A percentile compares a stretch with the other conserved stretches of the same genome.
Conservation (phyloP, 2,113 vertebrate species). For the Charadrius vociferus region DNA sequence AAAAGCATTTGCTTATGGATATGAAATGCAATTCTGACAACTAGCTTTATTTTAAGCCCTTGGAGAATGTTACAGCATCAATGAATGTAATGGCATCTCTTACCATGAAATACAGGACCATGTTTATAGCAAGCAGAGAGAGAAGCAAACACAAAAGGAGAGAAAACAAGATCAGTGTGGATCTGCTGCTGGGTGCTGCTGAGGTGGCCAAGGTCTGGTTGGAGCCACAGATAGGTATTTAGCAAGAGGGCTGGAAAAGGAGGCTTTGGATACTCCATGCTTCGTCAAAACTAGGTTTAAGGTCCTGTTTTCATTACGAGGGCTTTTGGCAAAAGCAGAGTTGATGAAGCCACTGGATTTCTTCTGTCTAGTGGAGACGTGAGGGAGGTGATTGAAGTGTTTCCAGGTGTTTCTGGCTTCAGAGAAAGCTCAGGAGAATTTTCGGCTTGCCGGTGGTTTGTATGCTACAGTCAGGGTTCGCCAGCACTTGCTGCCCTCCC, state of each 20-base stretch:
- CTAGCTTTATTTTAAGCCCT: slow-evolving; percentile 8
- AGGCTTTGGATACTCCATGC: not conserved
- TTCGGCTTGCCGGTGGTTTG: not conserved
- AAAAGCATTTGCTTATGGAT: not conserved
- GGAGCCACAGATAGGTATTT: not conserved
- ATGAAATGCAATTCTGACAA: not conserved
- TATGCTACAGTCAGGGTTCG: not conserved
- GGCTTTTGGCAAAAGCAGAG: not conserved
- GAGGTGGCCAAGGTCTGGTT: not conserved
- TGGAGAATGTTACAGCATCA: not conserved
- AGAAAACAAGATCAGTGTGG: not conserved
- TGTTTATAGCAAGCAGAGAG: not conserved
- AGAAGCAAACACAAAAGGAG: not conserved
- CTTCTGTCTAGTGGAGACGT: not conserved
- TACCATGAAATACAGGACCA: not conserved
- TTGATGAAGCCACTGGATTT: slow-evolving; percentile 29
- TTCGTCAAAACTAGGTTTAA: not conserved
- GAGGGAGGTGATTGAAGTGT: slow-evolving; percentile 34
- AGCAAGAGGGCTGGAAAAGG: not conserved
- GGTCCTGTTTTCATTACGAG: not conserved
- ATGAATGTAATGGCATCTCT: not conserved
- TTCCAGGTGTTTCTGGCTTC: slow-evolving; percentile 43
- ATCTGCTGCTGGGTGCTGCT: not conserved
- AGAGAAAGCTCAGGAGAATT: not conserved
- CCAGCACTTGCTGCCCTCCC: not conserved